These are phyloP conservation scores for Tamias sibiricus DNA, from an alignment of 2,113 vertebrate species.

Conservation along the genomic window DNA sequence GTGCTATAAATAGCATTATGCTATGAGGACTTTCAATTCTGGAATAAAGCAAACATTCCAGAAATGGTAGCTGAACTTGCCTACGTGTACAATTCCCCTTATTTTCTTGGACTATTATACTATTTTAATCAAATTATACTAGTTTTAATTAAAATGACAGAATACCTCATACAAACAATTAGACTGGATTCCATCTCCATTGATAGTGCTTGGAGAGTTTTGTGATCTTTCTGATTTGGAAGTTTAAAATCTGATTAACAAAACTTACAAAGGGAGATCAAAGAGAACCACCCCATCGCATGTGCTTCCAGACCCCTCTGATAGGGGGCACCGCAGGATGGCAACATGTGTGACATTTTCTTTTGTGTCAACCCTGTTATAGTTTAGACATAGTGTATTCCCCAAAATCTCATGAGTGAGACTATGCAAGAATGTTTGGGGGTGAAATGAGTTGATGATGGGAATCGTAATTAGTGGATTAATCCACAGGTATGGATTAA, in stretches of 20 bases:
- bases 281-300: not conserved
- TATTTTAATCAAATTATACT: not conserved
- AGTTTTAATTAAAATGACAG: not conserved
- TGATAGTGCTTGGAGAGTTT: not conserved
- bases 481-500: too few relatives aligned
- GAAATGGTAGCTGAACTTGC: not conserved
- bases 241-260: not conserved
- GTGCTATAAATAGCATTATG: rapidly evolving
- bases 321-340: not conserved
- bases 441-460: too few relatives aligned
- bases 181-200: not conserved
- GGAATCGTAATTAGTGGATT: too few relatives aligned
- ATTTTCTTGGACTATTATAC: not conserved
- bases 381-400: too few relatives aligned
- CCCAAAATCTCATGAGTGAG: too few relatives aligned
- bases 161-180: not conserved
- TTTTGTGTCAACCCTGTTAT: not conserved
- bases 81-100: not conserved
- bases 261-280: not conserved
- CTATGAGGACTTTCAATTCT: not conserved
- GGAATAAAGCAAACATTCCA: not conserved
- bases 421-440: too few relatives aligned
- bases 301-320: not conserved
- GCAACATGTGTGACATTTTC: slow-evolving; percentile 64
- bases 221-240: not conserved